Base-by-base conservation (phyloP, 2,797 vertebrate species). In the Allobates femoralis region DNA sequence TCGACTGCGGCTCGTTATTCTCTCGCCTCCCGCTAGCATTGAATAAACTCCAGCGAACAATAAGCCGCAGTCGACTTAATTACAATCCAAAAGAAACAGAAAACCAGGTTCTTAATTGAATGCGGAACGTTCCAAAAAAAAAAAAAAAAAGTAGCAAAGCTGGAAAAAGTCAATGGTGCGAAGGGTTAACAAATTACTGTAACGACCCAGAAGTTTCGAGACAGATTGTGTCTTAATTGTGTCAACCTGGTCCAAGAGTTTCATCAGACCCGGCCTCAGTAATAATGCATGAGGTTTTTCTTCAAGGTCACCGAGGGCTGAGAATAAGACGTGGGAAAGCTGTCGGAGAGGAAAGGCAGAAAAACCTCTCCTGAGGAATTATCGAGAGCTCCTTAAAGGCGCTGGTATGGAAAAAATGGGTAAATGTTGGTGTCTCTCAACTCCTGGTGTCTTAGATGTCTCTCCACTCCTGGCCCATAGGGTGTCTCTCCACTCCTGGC, bases 201-300 rank as follows among this genome's bases (percentile, higher is more conserved):
- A 62, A 58, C 58, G 34, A 60, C 11, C 56, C 55, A 79, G 23
- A 55, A 69, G 75, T 75, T 73, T 77, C 58, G 0, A 41, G 60
- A 56, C 79, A 77, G 60, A 69, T 71, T 60, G 75, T 71, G 50
- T 62, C 81, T 79, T 79, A 84, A 85, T 87, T 84, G 85, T 81
- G 77, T 88, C 76, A 78, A 30, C 30, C 30, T 51, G 75, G 81
- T 69, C 62, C 83, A 83, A 86, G 81, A 80, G 81, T 81, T 88
- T 86, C 87, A 89, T 88, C 87, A 89, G 88, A 86, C 50, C 74
- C 37, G 71, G 66, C 51, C 80, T 89, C 55, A 83, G 66, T 86
- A 88, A 83, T 87, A 85, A 90, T 56, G 83, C 75, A 46, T 86
- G 26, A 62, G 51, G 56, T 80, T 74, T 41, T 28, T 78, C 62